Percentiles rank a stretch among this genome's conserved stretches.
Conservation (phyloP, 2,113 vertebrate species). For the Pavo muticus region DNA sequence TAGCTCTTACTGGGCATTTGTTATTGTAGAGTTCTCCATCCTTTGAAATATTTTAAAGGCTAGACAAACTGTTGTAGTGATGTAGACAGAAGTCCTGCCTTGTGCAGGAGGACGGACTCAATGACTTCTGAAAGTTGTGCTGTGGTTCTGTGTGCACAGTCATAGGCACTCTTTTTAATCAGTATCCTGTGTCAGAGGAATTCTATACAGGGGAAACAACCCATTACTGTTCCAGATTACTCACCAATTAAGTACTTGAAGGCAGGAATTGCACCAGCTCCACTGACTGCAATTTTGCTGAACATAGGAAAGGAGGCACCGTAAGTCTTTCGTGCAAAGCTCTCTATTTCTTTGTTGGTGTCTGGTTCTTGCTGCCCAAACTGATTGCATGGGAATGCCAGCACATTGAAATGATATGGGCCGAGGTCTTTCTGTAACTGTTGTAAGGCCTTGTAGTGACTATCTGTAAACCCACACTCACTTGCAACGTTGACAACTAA, state of each 20-base stretch:
- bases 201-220: background rate
- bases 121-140: background rate
- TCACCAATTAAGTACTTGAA: slow-evolving; percentile 91
- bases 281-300: slow-evolving; percentile 90
- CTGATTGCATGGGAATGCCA: slow-evolving; percentile 98
- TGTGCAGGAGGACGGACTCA: background rate
- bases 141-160: background rate
- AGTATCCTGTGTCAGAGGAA: background rate
- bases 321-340: slow-evolving; percentile 88
- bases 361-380: slow-evolving; percentile 97
- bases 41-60: background rate
- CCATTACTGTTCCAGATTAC: slow-evolving; percentile 9
- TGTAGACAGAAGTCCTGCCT: background rate
- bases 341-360: slow-evolving; percentile 93
- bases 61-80: background rate
- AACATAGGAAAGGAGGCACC: slow-evolving; percentile 94
- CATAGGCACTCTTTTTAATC: background rate
- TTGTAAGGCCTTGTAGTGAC: slow-evolving; percentile 92
- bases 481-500: slow-evolving; percentile 96
- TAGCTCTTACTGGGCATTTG: background rate
- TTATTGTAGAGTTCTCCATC: background rate
- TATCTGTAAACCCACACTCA: slow-evolving; percentile 94
- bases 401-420: slow-evolving; percentile 92
- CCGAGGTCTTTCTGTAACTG: slow-evolving; percentile 93
- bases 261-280: slow-evolving; percentile 89